Base-by-base conservation (phyloP, 2,888 invertebrate genomes). In the Drosophila bunnanda region DNA sequence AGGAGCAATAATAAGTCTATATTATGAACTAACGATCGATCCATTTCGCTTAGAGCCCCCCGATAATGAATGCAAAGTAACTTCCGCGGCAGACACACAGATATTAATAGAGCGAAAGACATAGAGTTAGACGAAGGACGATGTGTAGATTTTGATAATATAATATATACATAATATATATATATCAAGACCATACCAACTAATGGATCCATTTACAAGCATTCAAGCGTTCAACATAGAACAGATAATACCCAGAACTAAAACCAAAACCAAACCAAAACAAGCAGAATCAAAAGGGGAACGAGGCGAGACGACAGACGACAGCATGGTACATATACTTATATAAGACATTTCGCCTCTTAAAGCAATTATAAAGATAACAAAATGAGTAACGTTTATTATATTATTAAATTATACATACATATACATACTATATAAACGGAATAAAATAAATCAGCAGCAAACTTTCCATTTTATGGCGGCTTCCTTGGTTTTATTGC, bases 321-420 rank as follows among this genome's bases (percentile, higher is more conserved):
- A 43, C 69, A 69, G 73, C 70, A 59, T 70, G 59, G 70, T 68
- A 68, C 50, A 59, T 69, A 69, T 70, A 69, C 59, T 61, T 53
- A 79, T 80, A 73, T 80, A 89, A 85, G 78, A 89, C 77, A 82
- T 82, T 90, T 86, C 83, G 90, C 91, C 90, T 89, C 84, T 89
- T 88, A 86, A 90, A 90, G 91, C 90, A 90, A 90, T 90, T 90
- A 90, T 90, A 90, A 90, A 90, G 76, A 79, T 82, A 82, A 70
- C 80, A 84, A 79, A 79, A 79, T 77, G 72, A 72, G 75, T 72
- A 72, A 72, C 53, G 72, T 72, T 72, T 72, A 72, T 72, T 75
- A 72, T 72, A 71, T 74, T 71, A 71, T 71, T 73, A 71, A 71
- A 71, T 71, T 71, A 74, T 71, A 74, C 75, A 71, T 71, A 71